Evolutionary conservation across 2,113 vertebrate species (phyloP), one percentile per base, ranked within the genome.

Genomic region (Mola mola): DNA sequence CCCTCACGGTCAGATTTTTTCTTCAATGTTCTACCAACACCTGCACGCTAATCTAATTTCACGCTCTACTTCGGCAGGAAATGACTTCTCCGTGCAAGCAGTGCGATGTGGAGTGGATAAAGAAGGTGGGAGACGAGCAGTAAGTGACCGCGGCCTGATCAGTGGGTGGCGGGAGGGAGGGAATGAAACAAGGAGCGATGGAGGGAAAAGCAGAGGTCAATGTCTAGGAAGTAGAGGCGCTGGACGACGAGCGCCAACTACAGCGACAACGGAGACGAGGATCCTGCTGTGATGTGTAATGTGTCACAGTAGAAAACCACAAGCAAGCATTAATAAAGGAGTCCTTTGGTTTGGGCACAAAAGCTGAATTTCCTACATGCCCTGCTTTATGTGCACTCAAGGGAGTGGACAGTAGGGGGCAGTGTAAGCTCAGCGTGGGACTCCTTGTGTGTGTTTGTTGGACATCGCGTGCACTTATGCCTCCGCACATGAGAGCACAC

Each of bases 111-210:
- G 96, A 95, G 17, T 98, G 96, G 96, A 95, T 98, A 89, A 97
- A 98, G 91, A 96, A 95, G 88, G 93, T 96, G 73, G 96, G 96
- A 75, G 96, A 98, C 0, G 96, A 98, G 83, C 96, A 98, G 96
- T 98, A 94, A 98, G 96, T 98, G 70, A 72, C 71, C 65, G 19
- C 34, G 20, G 21, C 41, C 0, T 1, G n/a, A 4, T 8, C 24
- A 8, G 3, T 31, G 8, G 33, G 41, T 1, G 17, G 44, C 12
- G 16, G 44, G 58, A 10, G 16, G 34, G 29, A 2, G 5, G 33
- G n/a, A 48, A 41, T 25, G 8, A 49, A 55, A 24, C 20, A 11
- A 29, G 31, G 25, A 59, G 6, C 4, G 40, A 26, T 20, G 78
- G 29, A 26, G 49, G 43, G 43, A 25, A 19, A 58, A n/a, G 8